These are phyloP conservation scores for Lates japonicus DNA, from an alignment of 2,797 vertebrate species.

Conservation along the genomic window DNA sequence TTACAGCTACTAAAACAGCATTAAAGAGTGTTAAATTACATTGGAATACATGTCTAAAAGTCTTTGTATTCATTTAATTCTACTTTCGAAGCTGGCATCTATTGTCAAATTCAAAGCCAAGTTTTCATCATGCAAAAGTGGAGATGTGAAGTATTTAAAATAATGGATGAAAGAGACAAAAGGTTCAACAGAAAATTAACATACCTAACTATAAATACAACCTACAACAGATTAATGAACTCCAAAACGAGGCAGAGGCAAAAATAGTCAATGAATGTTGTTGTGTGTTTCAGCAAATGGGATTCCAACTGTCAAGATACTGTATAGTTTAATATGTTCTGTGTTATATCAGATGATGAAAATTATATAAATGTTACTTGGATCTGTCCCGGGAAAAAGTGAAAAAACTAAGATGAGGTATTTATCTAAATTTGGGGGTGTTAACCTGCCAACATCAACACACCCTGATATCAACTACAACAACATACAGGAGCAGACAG, in stretches of 20 bases:
- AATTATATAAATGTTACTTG: background rate
- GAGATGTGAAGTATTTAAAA: background rate
- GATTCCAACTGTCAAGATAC: background rate
- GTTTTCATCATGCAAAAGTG: too few species aligned
- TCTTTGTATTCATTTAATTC: too few species aligned
- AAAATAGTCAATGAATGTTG: too few species aligned
- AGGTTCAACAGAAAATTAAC: background rate
- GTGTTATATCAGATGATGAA: background rate
- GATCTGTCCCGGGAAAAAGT: background rate
- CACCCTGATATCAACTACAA: conserved; percentile 6
- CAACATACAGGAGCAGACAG: conserved; percentile 23
- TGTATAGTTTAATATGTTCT: background rate
- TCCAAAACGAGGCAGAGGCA: background rate
- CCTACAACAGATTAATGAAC: too few species aligned
- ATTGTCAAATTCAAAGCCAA: too few species aligned
- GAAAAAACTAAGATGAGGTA: background rate
- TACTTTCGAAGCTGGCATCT: background rate
- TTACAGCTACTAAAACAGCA: too few species aligned
- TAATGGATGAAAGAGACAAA: background rate
- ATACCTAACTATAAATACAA: background rate
- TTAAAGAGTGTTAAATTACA: too few species aligned
- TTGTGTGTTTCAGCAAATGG: background rate
- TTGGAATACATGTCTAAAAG: too few species aligned
- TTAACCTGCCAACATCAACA: conserved; percentile 36
- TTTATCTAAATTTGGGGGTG: background rate